Conservation (phyloP, 2,888 invertebrate species). For the Lochmaea capreae region DNA sequence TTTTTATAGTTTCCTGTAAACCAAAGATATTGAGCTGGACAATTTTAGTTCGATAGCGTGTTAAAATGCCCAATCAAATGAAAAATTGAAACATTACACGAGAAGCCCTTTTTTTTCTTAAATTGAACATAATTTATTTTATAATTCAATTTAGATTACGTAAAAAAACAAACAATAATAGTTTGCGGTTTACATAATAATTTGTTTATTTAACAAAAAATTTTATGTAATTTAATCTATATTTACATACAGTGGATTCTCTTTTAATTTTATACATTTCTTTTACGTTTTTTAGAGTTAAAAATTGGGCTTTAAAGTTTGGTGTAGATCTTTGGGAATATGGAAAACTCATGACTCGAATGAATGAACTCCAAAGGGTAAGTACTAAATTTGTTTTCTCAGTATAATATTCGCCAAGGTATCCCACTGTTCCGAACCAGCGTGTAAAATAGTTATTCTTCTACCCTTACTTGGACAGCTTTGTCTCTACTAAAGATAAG, state of each 20-base stretch:
- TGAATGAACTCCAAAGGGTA: conserved; percentile 89
- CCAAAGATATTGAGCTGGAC: conserved; percentile 4
- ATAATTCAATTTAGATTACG: neutral
- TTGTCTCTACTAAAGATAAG: too few relatives aligned
- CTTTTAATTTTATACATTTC: neutral
- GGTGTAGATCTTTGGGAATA: conserved; percentile 92
- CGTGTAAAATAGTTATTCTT: too few relatives aligned
- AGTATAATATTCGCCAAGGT: neutral
- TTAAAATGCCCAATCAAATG: neutral
- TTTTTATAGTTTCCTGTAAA: conserved; percentile 18
- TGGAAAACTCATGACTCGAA: conserved; percentile 87
- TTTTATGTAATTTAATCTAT: neutral
- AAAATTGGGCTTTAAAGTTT: conserved; percentile 92
- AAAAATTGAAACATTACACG: neutral
- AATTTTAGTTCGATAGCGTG: neutral
- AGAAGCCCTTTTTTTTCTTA: neutral
- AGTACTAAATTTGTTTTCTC: conserved; percentile 63
- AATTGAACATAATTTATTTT: neutral
- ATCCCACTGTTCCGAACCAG: too few relatives aligned
- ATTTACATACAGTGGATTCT: neutral
- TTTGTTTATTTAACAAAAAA: neutral
- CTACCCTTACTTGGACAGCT: too few relatives aligned
- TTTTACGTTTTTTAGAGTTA: conserved; percentile 76
- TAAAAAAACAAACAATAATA: neutral
- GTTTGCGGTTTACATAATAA: neutral